These are phyloP conservation scores for Enteromius paludinosus DNA, from an alignment of 2,797 vertebrate species.

Conservation along the genomic window DNA sequence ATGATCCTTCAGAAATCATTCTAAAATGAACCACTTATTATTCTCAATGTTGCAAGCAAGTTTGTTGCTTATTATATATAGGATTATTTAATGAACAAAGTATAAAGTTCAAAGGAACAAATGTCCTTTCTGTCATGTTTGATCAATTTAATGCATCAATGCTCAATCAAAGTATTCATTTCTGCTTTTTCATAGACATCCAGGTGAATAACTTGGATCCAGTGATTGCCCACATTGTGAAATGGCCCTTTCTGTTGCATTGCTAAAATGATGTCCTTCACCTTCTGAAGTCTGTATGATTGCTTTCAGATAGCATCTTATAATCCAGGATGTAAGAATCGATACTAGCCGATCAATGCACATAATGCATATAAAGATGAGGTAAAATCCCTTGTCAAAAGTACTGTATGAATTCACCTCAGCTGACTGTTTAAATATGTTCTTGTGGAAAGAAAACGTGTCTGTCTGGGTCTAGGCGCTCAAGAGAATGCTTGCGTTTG, in stretches of 20 bases:
- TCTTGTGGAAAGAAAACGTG: background rate
- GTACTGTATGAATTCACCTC: conserved; percentile 49
- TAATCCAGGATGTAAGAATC: conserved; percentile 69
- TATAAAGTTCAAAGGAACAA: background rate
- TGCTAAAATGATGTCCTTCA: conserved; percentile 36
- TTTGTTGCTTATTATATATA: background rate
- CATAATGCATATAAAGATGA: conserved; percentile 74
- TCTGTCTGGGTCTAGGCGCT: background rate
- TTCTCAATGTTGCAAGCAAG: background rate
- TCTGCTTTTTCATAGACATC: background rate
- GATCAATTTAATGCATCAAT: background rate
- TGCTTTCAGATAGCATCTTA: conserved; percentile 71
- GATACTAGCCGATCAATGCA: conserved; percentile 70
- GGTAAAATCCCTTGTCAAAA: conserved; percentile 44
- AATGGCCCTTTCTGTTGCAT: background rate
- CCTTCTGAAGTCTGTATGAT: conserved; percentile 62
- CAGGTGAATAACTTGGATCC: background rate
- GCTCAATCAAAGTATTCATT: background rate
- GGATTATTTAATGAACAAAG: background rate
- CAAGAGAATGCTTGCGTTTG: background rate
- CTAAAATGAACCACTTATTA: background rate
- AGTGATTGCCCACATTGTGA: background rate
- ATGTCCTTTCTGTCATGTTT: background rate
- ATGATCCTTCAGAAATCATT: background rate
- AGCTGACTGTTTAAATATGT: conserved; percentile 19